Evolutionary conservation across 2,797 vertebrate species (phyloP), one percentile per base, ranked within the genome.

Genomic region (Lagorchestes hirsutus): DNA sequence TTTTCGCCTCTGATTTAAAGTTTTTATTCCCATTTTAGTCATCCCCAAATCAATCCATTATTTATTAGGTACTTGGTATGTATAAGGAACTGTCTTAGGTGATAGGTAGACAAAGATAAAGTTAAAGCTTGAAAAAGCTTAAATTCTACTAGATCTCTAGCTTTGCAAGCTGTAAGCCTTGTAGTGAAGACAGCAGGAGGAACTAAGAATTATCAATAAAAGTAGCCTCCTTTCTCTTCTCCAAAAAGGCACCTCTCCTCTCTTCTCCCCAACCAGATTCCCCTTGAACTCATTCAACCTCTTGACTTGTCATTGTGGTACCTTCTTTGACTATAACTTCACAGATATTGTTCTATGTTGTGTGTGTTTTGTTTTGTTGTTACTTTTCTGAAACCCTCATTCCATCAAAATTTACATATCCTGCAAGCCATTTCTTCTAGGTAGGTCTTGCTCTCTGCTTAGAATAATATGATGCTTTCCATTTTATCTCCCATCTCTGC

Each of bases 21-120:
- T 56, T 90, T 27, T 1, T 11, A 12, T 94, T 67, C 93, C 57
- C 91, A 62, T 59, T 93, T 90, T 67, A 96, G 93, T 67, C 40
- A 87, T 87, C 24, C 9, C 10, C 74, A 87, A 50, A 50, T 87
- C 40, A 87, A 87, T 50, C 3, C 67, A 87, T 12, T 87, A 87
- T 10, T 87, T 27, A 27, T 11, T 50, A 87, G 10, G 40, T 50
- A 46, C 40, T 87, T 50, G 22, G 5, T 74, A 74, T 40, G 13
- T 34, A 62, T 62, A 5, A 62, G 12, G 59, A 62, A 62, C 31
- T 62, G 59, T 34, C 59, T 62, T 62, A 74, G 18, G 40, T 82
- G 18, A 82, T 24, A 50, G 10, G 74, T 50, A 50, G 40, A 11
- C 18, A 87, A 87, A 87, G 40, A 87, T 40, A 74, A 40, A 40